Evolutionary conservation across 2,797 vertebrate genomes (phyloP).

Genomic region (Paedocypris micromegethes): DNA sequence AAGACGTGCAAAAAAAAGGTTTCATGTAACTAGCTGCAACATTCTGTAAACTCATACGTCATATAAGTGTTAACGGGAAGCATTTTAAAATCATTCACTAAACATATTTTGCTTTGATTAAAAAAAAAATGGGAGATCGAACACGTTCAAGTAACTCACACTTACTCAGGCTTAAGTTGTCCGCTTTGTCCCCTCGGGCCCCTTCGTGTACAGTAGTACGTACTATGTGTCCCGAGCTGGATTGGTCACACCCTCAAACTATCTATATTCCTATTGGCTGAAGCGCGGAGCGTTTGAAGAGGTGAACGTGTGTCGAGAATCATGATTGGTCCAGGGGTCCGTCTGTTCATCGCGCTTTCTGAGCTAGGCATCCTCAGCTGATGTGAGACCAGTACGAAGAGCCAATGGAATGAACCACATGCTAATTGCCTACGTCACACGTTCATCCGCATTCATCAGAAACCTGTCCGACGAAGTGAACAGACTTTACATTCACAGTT

Average conservation of each 20-base stretch:
- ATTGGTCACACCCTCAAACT: slow-evolving; percentile 68
- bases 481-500: no score
- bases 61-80: no score
- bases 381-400: slow-evolving; percentile 67
- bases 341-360: slow-evolving; percentile 33
- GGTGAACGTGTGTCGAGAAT: slow-evolving; percentile 12
- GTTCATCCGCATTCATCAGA: slow-evolving; percentile 57
- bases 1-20: no score
- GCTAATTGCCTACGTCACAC: slow-evolving; percentile 30
- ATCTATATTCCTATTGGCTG: slow-evolving; percentile 47
- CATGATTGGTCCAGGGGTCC: slow-evolving; percentile 38
- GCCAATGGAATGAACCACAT: slow-evolving; percentile 58
- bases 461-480: background rate
- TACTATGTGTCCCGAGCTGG: slow-evolving; percentile 8
- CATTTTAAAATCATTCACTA: no score
- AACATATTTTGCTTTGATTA: no score
- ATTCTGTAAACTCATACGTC: no score
- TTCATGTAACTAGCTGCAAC: no score
- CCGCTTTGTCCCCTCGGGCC: no score
- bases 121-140: no score
- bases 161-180: no score
- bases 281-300: background rate
- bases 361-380: slow-evolving; percentile 66
- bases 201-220: no score
- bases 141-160: no score